Conservation (phyloP, 1,140 invertebrate genomes). For the Drosophila ironensis region DNA sequence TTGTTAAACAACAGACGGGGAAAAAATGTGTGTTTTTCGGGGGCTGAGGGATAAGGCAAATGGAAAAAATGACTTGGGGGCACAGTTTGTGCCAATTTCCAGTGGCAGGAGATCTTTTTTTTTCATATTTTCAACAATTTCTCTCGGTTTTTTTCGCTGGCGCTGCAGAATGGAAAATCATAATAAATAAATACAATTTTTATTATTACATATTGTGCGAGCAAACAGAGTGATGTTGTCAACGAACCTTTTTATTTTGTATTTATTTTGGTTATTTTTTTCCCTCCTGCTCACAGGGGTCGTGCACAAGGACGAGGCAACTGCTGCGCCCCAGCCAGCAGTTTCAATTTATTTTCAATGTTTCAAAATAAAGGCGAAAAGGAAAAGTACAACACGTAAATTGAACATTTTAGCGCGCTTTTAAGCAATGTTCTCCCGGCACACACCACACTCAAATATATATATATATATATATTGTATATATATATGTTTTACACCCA, state of each 20-base stretch:
- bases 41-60: not conserved
- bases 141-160: slow-evolving; percentile 37
- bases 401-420: slow-evolving; percentile 79
- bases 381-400: slow-evolving; percentile 59
- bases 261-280: not conserved
- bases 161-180: slow-evolving; percentile 62
- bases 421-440: slow-evolving; percentile 52
- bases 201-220: slow-evolving; percentile 50
- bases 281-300: not conserved
- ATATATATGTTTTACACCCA: too few relatives aligned
- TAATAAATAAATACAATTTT: slow-evolving; percentile 79
- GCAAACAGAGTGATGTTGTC: slow-evolving; percentile 45
- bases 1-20: slow-evolving; percentile 54
- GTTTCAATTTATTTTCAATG: slow-evolving; percentile 78
- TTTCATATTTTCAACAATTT: slow-evolving; percentile 7
- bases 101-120: slow-evolving; percentile 25
- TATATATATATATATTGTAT: too few relatives aligned
- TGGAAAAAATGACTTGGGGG: slow-evolving; percentile 29
- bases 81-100: slow-evolving; percentile 58
- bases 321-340: slow-evolving; percentile 28
- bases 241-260: slow-evolving; percentile 47
- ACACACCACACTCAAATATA: slow-evolving; percentile 1
- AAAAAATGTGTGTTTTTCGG: slow-evolving; percentile 35
- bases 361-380: slow-evolving; percentile 40
- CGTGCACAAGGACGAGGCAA: not conserved